Percentiles rank a stretch among this genome's conserved stretches.
These are phyloP conservation scores for Leptoteleia sp. DNA, from an alignment of 1,140 invertebrate genomes.

Conservation along the genomic window DNA sequence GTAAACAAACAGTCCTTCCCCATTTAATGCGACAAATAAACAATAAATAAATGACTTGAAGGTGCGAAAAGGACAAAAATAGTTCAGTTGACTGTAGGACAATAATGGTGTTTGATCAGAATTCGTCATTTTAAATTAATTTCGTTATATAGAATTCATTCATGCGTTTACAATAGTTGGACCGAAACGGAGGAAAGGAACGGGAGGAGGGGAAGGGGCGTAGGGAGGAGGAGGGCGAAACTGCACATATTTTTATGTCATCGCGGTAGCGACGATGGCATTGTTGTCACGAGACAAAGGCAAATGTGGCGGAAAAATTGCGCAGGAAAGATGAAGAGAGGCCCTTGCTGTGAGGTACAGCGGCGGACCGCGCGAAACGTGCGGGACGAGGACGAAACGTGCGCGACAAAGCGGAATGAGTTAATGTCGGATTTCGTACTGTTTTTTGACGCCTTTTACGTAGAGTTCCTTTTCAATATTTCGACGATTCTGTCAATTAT, in stretches of 20 bases:
- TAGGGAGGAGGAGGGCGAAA: constrained; percentile 66
- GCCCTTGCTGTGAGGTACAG: constrained; percentile 25
- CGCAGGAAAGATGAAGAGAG: constrained; percentile 73
- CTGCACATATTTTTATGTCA: constrained; percentile 81
- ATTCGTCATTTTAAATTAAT: constrained; percentile 57
- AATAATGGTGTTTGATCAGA: constrained; percentile 6
- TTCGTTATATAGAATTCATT: constrained; percentile 25
- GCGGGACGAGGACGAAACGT: constrained; percentile 46
- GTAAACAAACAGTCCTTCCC: too few relatives aligned
- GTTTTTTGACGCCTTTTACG: constrained; percentile 50
- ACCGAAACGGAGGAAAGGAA: constrained; percentile 30
- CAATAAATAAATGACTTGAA: too few relatives aligned
- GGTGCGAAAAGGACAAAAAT: too few relatives aligned
- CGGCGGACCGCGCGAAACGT: constrained; percentile 44
- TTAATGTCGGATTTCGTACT: constrained; percentile 73
- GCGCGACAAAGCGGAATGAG: constrained; percentile 73
- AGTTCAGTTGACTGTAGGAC: too few relatives aligned
- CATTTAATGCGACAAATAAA: too few relatives aligned
- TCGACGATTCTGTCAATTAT: constrained; percentile 42
- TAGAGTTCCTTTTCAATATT: constrained; percentile 30
- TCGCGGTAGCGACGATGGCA: constrained; percentile 76
- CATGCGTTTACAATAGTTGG: constrained; percentile 32
- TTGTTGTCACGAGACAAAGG: constrained; percentile 81
- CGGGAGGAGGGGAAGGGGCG: constrained; percentile 35
- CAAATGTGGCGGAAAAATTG: constrained; percentile 82